Percentiles rank a stretch among this genome's conserved stretches.
phyloP scores from a whole-genome alignment of 2,888 invertebrate genomes.

The Ochlodes sylvanus region DNA sequence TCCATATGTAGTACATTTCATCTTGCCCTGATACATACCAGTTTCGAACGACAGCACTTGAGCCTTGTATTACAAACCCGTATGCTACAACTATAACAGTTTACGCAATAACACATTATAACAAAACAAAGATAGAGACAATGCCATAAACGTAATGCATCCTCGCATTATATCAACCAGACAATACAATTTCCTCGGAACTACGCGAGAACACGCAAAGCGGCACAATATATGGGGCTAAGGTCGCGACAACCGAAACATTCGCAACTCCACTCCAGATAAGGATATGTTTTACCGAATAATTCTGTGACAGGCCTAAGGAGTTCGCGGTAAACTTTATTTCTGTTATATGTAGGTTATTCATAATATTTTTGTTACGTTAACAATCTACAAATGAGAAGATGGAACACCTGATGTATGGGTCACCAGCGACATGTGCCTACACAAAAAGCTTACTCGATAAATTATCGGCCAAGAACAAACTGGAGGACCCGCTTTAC shows the following conservation, averaged over 20 bases:
- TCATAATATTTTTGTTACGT: too few relatives aligned
- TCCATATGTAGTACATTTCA: too few relatives aligned
- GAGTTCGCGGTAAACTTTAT: conserved; percentile 5
- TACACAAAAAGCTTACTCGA: too few relatives aligned
- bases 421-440: too few relatives aligned
- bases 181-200: conserved; percentile 62
- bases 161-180: conserved; percentile 51
- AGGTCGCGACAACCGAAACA: conserved; percentile 47
- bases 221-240: conserved; percentile 48
- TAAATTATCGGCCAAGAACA: too few relatives aligned
- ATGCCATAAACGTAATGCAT: conserved; percentile 49
- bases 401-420: too few relatives aligned
- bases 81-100: too few relatives aligned
- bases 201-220: conserved; percentile 58
- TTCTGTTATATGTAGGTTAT: background rate
- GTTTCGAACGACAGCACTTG: too few relatives aligned
- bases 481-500: too few relatives aligned
- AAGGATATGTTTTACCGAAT: conserved; percentile 51
- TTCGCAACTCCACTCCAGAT: conserved; percentile 55
- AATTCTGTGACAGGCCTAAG: conserved; percentile 18
- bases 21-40: too few relatives aligned
- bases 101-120: conserved; percentile 28
- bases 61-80: too few relatives aligned
- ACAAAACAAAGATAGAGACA: conserved; percentile 39
- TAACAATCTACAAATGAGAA: too few relatives aligned